phyloP scores from a whole-genome alignment of 2,888 invertebrate species.

The Synanthedon tipuliformis region DNA sequence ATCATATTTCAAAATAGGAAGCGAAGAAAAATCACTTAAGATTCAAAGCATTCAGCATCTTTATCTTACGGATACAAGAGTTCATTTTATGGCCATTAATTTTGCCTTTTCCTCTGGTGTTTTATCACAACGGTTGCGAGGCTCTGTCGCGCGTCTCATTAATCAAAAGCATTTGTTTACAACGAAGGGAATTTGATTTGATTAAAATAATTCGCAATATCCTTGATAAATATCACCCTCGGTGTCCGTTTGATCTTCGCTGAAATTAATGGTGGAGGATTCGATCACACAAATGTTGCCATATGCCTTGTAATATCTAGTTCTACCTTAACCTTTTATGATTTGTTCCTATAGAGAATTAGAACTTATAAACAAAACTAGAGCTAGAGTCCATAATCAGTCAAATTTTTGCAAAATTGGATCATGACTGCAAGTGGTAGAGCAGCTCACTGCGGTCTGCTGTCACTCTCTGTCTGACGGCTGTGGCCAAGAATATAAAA shows the following conservation, averaged over 20 bases:
- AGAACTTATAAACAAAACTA: too few species aligned
- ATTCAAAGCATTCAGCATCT: slow-evolving; percentile 65
- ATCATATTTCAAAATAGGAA: slow-evolving; percentile 58
- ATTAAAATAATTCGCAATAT: slow-evolving; percentile 72
- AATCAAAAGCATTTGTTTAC: slow-evolving; percentile 72
- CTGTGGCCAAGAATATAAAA: too few species aligned
- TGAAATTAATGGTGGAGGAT: slow-evolving; percentile 68
- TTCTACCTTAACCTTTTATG: too few species aligned
- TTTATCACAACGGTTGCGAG: slow-evolving; percentile 66
- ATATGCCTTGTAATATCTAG: neutral
- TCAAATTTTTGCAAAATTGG: too few species aligned
- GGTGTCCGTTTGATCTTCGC: slow-evolving; percentile 67
- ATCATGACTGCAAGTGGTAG: too few species aligned
- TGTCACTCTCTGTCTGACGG: too few species aligned
- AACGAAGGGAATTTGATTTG: slow-evolving; percentile 71
- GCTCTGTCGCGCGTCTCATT: slow-evolving; percentile 70
- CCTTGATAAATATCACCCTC: slow-evolving; percentile 71
- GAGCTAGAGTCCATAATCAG: too few species aligned
- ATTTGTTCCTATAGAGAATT: too few species aligned
- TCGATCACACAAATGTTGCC: slow-evolving; percentile 64
- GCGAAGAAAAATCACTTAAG: slow-evolving; percentile 63
- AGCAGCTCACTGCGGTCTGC: too few species aligned
- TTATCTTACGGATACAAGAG: slow-evolving; percentile 68
- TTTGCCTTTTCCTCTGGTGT: slow-evolving; percentile 66
- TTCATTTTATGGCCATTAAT: slow-evolving; percentile 72